Evolutionary conservation across 2,888 invertebrate species (phyloP), one percentile per base, ranked within the genome.

Genomic region (Hirtodrosophila histrioides): DNA sequence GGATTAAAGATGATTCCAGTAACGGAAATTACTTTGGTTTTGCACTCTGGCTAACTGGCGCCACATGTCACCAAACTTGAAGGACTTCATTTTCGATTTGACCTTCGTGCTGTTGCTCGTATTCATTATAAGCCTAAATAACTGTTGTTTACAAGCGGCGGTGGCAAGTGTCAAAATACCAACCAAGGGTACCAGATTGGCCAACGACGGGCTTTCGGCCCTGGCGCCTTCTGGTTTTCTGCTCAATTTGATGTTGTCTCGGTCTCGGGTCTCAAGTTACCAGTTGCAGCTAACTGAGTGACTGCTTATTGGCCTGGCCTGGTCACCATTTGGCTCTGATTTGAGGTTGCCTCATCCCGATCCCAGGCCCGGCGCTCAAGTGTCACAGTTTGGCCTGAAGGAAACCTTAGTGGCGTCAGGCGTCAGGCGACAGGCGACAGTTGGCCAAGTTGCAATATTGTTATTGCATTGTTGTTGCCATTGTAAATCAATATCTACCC

Each of bases 221-320:
- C 71, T 90, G 89, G 89, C 89, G 89, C 90, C 89, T 88, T 79
- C 85, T 90, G 89, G 89, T 90, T 90, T 90, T 90, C 88, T 89
- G 88, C 90, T 90, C 89, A 90, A 90, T 90, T 90, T 88, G 83
- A 66, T 84, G 40, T 74, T 66, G 85, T 77, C 80, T 81, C 54
- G 72, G 67, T 66, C 64, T 50, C 64, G 55, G 64, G 58, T 65
- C 60, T 77, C 69, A 66, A 54, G 69, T 79, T 75, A 69, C 83
- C 71, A 82, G 57, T 74, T 79, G 84, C 84, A 86, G 58, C 75
- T 82, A 75, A 83, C 76, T 76, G 80, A 78, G 69, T 74, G 69
- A 68, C 71, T 74, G 54, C 75, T 70, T 76, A 68, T 70, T 70
- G 68, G 76, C 51, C 56, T 55, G 54, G 57, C 69, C 62, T 66